phyloP scores from a whole-genome alignment of 2,113 vertebrate species.

The Dicentrarchus labrax region DNA sequence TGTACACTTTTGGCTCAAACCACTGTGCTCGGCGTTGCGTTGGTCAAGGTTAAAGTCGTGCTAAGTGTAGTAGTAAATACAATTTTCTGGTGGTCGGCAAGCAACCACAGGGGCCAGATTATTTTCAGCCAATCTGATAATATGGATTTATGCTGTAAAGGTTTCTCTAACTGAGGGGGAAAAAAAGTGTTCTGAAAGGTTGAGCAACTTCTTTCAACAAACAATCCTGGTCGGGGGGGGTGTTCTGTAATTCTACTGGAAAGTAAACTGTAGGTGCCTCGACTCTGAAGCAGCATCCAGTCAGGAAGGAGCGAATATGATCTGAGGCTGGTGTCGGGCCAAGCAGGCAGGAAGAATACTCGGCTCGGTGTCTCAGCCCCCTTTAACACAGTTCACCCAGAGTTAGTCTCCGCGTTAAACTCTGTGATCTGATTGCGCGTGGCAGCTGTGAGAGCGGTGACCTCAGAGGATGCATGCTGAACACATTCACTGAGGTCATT shows the following conservation, averaged over 20 bases:
- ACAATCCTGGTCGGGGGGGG: neutral
- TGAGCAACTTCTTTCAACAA: conserved; percentile 68
- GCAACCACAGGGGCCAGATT: conserved; percentile 64
- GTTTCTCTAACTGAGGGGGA: conserved; percentile 20
- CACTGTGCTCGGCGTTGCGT: conserved; percentile 12
- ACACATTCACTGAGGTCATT: conserved; percentile 49
- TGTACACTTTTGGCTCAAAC: conserved; percentile 60
- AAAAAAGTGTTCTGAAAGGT: conserved; percentile 46
- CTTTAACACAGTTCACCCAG: conserved; percentile 49
- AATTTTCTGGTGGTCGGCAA: conserved; percentile 80
- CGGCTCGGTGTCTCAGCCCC: conserved; percentile 1
- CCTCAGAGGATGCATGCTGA: conserved; percentile 33
- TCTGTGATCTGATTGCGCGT: conserved; percentile 45
- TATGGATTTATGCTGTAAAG: conserved; percentile 56
- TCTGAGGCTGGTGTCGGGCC: conserved; percentile 22
- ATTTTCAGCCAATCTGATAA: conserved; percentile 75
- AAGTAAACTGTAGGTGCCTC: conserved; percentile 43
- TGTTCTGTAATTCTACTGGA: conserved; percentile 38
- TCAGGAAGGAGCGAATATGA: neutral
- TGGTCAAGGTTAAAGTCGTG: conserved; percentile 76
- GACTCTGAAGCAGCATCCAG: conserved; percentile 7
- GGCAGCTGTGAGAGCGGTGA: conserved; percentile 48
- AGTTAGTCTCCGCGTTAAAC: conserved; percentile 53
- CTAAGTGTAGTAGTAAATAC: conserved; percentile 78
- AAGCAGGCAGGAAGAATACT: conserved; percentile 17